Base-by-base conservation (phyloP, 2,888 invertebrate species). In the Cybosia mesomella region DNA sequence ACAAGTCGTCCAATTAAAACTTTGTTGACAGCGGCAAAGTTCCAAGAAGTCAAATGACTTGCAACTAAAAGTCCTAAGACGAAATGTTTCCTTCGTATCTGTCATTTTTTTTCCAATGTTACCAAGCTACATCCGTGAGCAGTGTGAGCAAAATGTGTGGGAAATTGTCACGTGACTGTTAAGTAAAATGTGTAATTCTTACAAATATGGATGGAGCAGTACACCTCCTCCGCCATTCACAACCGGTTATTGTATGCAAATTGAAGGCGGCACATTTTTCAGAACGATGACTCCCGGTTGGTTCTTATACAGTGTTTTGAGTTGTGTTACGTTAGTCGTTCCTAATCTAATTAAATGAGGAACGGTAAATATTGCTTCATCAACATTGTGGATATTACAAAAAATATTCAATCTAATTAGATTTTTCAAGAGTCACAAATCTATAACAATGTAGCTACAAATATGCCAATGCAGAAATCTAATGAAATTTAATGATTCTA, bases 181-280 rank as follows among this genome's bases (percentile, higher is more conserved):
- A 88, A 89, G 84, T 85, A 84, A 87, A 90, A 87, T 81, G 7
- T 68, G 71, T 77, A 80, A 80, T 77, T 83, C 76, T 70, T 77
- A 75, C 77, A 60, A 81, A 76, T 74, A 79, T 68, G 80, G 76
- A 76, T 81, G 76, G 73, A 80, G 79, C 83, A 77, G 72, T 82
- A 77, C 85, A 86, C 89, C 88, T 88, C 80, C 84, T 75, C 82
- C 73, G 84, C 85, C 85, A 83, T 87, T 87, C 89, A 85, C 87
- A 88, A 87, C 89, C 89, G 91, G 90, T 90, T 90, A 93, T 92
- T 94, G 92, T 93, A 93, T 93, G 93, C 90, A 91, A 94, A 93
- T 91, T 83, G 68, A 87, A 76, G 85, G 71, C 82, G 83, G 86
- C 87, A 87, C 83, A 88, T 89, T 91, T 92, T 91, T 88, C 87